Evolutionary conservation across 2,113 vertebrate species (phyloP).

Genomic region (Lanius ludovicianus): DNA sequence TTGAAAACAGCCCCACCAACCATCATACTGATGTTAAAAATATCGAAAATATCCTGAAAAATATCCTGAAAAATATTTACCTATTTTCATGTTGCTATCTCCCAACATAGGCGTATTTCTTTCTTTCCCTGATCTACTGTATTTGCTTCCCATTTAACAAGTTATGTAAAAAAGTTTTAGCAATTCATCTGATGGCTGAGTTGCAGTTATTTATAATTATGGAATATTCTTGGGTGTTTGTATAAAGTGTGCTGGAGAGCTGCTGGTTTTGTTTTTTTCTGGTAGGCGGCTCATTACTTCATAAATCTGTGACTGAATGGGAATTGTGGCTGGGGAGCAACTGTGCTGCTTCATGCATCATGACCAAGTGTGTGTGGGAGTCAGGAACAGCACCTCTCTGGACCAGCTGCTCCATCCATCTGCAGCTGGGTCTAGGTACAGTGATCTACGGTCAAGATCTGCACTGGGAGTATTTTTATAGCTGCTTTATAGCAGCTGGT

Average conservation of each 20-base stretch:
- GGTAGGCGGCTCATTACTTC: slow-evolving; percentile 73
- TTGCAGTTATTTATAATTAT: slow-evolving; percentile 28
- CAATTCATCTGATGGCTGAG: slow-evolving; percentile 8
- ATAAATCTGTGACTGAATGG: slow-evolving; percentile 72
- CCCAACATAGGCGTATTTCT: neutral
- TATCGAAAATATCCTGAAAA: neutral
- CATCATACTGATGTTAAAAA: neutral
- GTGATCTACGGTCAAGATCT: slow-evolving; percentile 72
- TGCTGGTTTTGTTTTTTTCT: slow-evolving; percentile 62
- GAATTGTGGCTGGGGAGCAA: slow-evolving; percentile 64
- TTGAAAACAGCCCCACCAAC: neutral
- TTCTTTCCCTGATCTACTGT: neutral
- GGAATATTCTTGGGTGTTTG: slow-evolving; percentile 52
- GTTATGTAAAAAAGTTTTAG: slow-evolving; percentile 20
- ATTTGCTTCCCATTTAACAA: slow-evolving; percentile 11
- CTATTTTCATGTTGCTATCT: neutral
- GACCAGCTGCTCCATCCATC: slow-evolving; percentile 79
- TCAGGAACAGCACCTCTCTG: slow-evolving; percentile 68
- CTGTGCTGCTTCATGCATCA: slow-evolving; percentile 62
- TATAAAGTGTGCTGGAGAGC: slow-evolving; percentile 49
- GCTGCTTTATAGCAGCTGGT: slow-evolving; percentile 73
- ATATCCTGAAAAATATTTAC: neutral
- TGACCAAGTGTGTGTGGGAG: slow-evolving; percentile 48
- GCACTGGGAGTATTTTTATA: slow-evolving; percentile 68
- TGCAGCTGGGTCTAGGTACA: slow-evolving; percentile 75